Conservation (phyloP, 64 coral and sea anemone genomes). For the Orbicella faveolata region DNA sequence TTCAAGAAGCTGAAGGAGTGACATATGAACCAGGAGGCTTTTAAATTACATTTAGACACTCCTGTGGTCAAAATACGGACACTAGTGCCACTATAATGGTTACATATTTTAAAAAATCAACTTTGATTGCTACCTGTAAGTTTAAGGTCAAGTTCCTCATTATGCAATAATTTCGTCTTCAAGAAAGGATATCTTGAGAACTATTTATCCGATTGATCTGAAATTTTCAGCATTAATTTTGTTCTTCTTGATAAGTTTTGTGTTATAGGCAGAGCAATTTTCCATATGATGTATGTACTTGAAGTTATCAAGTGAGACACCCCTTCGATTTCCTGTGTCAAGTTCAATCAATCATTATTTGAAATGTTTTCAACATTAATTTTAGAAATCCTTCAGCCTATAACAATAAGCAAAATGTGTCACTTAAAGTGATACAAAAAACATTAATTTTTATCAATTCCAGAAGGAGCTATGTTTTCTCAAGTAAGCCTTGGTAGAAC, state of each 20-base stretch:
- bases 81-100: too few species aligned
- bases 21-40: conserved; percentile 53
- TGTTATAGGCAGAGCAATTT: conserved; percentile 53
- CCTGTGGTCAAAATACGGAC: too few species aligned
- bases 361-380: conserved; percentile 15
- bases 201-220: conserved; percentile 52
- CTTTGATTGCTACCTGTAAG: too few species aligned
- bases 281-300: not conserved
- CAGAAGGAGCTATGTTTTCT: conserved; percentile 41
- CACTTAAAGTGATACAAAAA: conserved; percentile 12
- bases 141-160: too few species aligned
- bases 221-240: conserved; percentile 62
- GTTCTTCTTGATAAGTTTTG: conserved; percentile 51
- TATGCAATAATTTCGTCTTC: not conserved
- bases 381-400: conserved; percentile 28
- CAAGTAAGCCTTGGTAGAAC: conserved; percentile 42
- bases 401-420: conserved; percentile 12
- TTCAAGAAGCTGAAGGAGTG: conserved; percentile 24
- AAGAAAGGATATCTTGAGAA: conserved; percentile 53
- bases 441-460: conserved; percentile 22
- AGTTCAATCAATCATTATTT: conserved; percentile 1
- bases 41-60: not conserved
- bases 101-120: too few species aligned
- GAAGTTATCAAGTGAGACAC: conserved; percentile 38
- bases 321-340: not conserved